A percentile compares a stretch with the other conserved stretches of the same genome.
phyloP scores from a whole-genome alignment of 2,888 invertebrate genomes.

The Sericinus montela region DNA sequence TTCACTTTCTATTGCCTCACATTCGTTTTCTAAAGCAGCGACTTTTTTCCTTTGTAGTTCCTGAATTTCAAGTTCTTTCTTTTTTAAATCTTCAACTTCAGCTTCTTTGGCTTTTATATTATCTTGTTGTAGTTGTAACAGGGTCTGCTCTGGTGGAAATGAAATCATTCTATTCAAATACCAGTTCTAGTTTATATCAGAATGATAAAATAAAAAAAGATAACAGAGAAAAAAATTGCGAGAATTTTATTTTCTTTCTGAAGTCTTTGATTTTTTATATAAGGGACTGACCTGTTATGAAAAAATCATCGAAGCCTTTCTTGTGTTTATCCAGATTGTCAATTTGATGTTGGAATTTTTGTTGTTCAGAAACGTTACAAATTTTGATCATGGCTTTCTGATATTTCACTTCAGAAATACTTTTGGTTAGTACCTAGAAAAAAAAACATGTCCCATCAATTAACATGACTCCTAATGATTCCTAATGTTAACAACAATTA shows the following conservation, averaged over 20 bases:
- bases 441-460: background rate
- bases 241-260: too few relatives aligned
- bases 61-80: constrained; percentile 42
- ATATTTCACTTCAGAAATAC: constrained; percentile 40
- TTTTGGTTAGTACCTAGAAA: constrained; percentile 42
- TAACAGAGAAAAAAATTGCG: too few relatives aligned
- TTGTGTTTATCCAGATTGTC: constrained; percentile 37
- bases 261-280: too few relatives aligned
- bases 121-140: constrained; percentile 9
- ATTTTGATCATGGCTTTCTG: constrained; percentile 53
- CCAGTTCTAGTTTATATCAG: too few relatives aligned
- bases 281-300: constrained; percentile 46
- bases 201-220: too few relatives aligned
- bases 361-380: constrained; percentile 48
- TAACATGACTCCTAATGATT: too few relatives aligned
- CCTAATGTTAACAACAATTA: too few relatives aligned
- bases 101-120: constrained; percentile 26
- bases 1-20: constrained; percentile 48
- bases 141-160: background rate
- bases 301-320: constrained; percentile 41
- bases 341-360: constrained; percentile 42
- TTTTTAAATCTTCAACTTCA: constrained; percentile 37
- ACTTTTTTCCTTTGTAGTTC: constrained; percentile 39
- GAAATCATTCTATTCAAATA: too few relatives aligned
- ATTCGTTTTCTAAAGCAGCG: constrained; percentile 42